phyloP scores from a whole-genome alignment of 2,888 invertebrate genomes.

The Tupiocoris notatus region DNA sequence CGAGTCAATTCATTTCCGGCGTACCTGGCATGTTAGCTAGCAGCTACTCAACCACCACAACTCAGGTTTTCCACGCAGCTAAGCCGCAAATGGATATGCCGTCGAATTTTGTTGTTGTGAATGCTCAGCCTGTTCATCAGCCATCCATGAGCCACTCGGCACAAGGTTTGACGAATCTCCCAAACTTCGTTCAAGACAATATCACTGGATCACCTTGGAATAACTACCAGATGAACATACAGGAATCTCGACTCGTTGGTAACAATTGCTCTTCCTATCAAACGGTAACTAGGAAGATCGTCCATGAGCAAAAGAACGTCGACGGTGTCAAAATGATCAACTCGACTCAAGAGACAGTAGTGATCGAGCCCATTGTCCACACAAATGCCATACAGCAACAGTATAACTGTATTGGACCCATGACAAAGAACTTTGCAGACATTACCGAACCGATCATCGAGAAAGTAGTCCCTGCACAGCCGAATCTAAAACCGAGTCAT shows the following conservation, averaged over 20 bases:
- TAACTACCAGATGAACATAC: conserved; percentile 47
- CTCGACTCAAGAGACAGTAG: conserved; percentile 37
- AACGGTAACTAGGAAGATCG: conserved; percentile 44
- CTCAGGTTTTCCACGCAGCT: conserved; percentile 75
- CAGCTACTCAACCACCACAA: conserved; percentile 79
- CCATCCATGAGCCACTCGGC: conserved; percentile 28
- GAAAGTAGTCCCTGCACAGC: not conserved
- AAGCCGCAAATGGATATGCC: conserved; percentile 59
- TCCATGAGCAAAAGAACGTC: conserved; percentile 46
- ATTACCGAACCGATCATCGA: conserved; percentile 18
- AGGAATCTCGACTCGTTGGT: conserved; percentile 44
- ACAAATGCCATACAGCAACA: conserved; percentile 16
- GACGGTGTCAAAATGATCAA: conserved; percentile 46
- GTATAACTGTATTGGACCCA: conserved; percentile 2
- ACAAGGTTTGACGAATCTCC: conserved; percentile 9
- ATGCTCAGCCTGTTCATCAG: conserved; percentile 44
- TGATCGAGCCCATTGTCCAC: conserved; percentile 28
- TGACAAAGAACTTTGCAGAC: conserved; percentile 1
- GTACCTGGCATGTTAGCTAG: conserved; percentile 78
- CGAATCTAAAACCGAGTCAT: conserved; percentile 27
- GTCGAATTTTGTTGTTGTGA: conserved; percentile 49
- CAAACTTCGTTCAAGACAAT: conserved; percentile 36
- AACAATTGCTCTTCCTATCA: conserved; percentile 47
- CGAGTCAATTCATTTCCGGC: conserved; percentile 75
- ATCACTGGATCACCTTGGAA: conserved; percentile 44